Conservation (phyloP, 2,113 vertebrate genomes). For the Rhipidura dahli region DNA sequence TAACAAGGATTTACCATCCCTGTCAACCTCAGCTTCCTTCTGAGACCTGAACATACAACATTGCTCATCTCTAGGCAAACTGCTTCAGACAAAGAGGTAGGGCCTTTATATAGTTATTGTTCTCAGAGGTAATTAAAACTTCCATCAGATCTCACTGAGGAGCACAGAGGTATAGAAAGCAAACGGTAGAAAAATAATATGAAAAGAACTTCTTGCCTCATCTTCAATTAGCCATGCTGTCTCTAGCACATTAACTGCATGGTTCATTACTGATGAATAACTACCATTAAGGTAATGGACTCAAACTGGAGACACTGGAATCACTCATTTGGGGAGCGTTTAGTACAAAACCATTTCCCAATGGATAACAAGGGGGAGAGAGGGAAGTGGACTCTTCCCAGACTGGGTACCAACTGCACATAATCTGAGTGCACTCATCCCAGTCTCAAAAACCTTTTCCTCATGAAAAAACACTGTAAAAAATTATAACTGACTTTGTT, state of each 20-base stretch:
- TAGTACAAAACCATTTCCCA: background rate
- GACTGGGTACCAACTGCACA: background rate
- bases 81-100: conserved; percentile 23
- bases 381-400: background rate
- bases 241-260: background rate
- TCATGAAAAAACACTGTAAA: background rate
- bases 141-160: conserved; percentile 40
- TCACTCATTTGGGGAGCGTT: background rate
- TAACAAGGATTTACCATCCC: conserved; percentile 32
- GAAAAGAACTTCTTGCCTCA: conserved; percentile 35
- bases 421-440: background rate
- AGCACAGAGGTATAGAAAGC: conserved; percentile 39
- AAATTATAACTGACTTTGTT: background rate
- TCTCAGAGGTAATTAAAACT: conserved; percentile 67
- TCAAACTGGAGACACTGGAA: background rate
- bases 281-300: conserved; percentile 28
- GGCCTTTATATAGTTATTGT: conserved; percentile 32
- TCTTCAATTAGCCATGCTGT: conserved; percentile 30
- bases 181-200: conserved; percentile 64
- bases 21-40: conserved; percentile 40
- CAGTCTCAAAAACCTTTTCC: background rate
- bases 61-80: background rate
- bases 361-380: background rate
- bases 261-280: conserved; percentile 50
- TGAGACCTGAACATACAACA: background rate